phyloP scores from a whole-genome alignment of 2,113 vertebrate genomes.

The Aegypius monachus region DNA sequence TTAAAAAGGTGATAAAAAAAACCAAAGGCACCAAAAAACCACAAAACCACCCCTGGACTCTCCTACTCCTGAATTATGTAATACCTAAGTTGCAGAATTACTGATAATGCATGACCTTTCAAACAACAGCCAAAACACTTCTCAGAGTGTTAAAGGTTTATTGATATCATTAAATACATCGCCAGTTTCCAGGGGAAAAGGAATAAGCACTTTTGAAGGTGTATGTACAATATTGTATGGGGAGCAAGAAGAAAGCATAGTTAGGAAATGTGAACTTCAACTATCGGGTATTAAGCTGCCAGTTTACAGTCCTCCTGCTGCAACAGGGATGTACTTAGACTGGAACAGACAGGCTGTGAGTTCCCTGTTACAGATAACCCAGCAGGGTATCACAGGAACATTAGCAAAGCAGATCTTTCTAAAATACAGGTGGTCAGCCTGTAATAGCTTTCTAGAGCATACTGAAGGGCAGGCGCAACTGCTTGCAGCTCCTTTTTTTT shows the following conservation, averaged over 20 bases:
- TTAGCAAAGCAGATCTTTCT: neutral
- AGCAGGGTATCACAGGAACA: neutral
- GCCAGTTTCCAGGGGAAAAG: neutral
- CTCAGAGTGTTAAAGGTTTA: neutral
- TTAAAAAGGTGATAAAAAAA: neutral
- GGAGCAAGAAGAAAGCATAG: neutral
- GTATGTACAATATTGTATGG: fast-evolving
- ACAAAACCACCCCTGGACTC: neutral
- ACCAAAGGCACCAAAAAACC: too few relatives aligned
- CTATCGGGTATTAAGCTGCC: neutral
- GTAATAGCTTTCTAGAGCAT: neutral
- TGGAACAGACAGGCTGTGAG: neutral
- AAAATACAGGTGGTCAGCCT: neutral
- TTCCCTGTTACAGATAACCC: neutral
- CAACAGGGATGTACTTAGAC: neutral
- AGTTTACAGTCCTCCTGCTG: neutral
- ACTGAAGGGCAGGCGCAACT: neutral
- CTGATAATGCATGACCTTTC: neutral
- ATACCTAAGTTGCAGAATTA: neutral
- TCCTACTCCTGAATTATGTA: neutral
- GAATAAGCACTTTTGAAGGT: neutral
- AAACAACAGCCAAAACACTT: neutral
- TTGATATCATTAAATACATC: neutral
- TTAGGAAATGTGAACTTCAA: neutral
- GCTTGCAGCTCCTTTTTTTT: neutral